Percentiles rank a stretch among this genome's conserved stretches.
phyloP scores from a whole-genome alignment of 2,888 invertebrate species.

The Formica aserva region DNA sequence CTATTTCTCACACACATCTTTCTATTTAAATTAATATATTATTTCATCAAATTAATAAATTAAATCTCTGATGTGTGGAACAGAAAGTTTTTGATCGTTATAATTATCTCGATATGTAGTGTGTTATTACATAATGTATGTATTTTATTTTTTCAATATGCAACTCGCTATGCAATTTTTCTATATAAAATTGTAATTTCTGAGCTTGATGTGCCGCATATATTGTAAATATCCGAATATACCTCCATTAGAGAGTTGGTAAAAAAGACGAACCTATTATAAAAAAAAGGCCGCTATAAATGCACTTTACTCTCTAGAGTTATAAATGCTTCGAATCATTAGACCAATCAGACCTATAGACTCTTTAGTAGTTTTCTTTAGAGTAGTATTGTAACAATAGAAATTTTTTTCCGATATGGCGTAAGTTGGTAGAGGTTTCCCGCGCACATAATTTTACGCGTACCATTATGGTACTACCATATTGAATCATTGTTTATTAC shows the following conservation, averaged over 20 bases:
- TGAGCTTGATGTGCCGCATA: no score
- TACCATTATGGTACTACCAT: no score
- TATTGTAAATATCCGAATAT: no score
- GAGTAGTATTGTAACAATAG: no score
- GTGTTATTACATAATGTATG: neutral
- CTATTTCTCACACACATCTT: neutral
- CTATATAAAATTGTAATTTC: no score
- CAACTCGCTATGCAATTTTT: no score
- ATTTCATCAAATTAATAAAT: conserved; percentile 4
- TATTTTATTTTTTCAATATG: neutral
- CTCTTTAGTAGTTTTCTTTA: no score
- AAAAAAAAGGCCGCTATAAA: neutral
- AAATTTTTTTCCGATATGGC: neutral
- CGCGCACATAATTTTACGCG: conserved; percentile 50
- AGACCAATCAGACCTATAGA: no score
- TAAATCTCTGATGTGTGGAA: neutral
- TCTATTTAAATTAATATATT: neutral
- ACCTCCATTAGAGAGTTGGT: neutral
- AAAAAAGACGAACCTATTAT: neutral
- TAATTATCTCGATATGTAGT: neutral
- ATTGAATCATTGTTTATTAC: conserved; percentile 4
- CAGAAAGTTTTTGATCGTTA: neutral
- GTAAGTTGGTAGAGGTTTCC: conserved; percentile 63
- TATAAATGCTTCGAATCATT: no score
- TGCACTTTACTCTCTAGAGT: no score